A percentile compares a stretch with the other conserved stretches of the same genome.
phyloP scores from a whole-genome alignment of 2,888 invertebrate species.

The Neoascia interrupta region DNA sequence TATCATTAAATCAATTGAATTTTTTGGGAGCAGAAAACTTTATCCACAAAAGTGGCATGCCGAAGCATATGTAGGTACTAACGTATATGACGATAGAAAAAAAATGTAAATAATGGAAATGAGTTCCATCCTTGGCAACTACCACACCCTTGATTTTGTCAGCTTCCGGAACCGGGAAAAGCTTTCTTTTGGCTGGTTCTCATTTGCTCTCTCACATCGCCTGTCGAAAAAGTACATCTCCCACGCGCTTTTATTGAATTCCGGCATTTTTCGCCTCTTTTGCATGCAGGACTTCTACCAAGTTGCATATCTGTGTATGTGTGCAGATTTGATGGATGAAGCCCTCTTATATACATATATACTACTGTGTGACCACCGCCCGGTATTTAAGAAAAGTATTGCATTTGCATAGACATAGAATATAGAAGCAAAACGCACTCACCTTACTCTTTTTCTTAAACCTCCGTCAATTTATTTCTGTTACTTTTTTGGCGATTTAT shows the following conservation, averaged over 20 bases:
- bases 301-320: neutral
- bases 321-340: neutral
- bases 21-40: slow-evolving; percentile 15
- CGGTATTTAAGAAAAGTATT: slow-evolving; percentile 17
- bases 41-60: slow-evolving; percentile 5
- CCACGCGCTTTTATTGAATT: slow-evolving; percentile 46
- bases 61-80: neutral
- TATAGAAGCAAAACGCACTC: slow-evolving; percentile 1
- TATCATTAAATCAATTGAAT: slow-evolving; percentile 35
- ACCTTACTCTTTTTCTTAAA: slow-evolving; percentile 3
- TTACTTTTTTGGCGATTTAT: slow-evolving; percentile 18
- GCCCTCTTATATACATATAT: neutral
- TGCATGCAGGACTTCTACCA: slow-evolving; percentile 11
- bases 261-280: slow-evolving; percentile 41
- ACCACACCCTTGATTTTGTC: slow-evolving; percentile 60
- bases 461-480: slow-evolving; percentile 4
- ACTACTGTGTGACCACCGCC: slow-evolving; percentile 46
- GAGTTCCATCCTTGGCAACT: slow-evolving; percentile 58
- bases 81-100: neutral
- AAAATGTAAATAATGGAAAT: slow-evolving; percentile 54
- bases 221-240: neutral
- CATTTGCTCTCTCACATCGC: neutral
- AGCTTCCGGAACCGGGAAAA: slow-evolving; percentile 62
- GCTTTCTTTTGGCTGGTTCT: slow-evolving; percentile 12
- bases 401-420: slow-evolving; percentile 10